Conservation (phyloP, 1,140 invertebrate genomes). For the Scaptodrosophila lebanonensis region DNA sequence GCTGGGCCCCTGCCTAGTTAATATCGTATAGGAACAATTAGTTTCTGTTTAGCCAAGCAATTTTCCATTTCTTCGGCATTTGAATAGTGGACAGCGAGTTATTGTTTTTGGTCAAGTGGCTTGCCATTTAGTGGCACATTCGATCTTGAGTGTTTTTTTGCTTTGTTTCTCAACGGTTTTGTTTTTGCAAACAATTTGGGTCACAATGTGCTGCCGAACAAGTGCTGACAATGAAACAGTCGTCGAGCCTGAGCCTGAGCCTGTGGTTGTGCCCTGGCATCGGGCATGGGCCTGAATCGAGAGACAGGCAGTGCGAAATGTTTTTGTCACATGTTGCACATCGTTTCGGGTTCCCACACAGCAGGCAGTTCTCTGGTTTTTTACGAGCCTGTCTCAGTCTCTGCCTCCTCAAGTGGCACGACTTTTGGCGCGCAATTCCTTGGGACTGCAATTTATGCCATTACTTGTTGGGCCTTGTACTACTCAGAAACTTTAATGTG, state of each 20-base stretch:
- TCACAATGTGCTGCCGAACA: conserved; percentile 59
- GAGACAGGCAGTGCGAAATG: conserved; percentile 46
- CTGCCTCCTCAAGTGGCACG: conserved; percentile 51
- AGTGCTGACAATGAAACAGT: conserved; percentile 64
- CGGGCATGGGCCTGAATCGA: not conserved
- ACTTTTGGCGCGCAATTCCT: conserved; percentile 1
- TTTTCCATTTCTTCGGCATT: conserved; percentile 70
- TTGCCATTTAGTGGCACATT: conserved; percentile 45
- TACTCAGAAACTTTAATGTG: conserved; percentile 34
- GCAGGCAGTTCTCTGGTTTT: conserved; percentile 51
- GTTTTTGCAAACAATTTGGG: conserved; percentile 62
- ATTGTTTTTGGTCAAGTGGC: conserved; percentile 47
- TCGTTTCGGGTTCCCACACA: conserved; percentile 66
- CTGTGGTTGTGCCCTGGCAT: conserved; percentile 3
- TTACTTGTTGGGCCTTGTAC: conserved; percentile 23
- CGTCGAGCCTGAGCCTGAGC: conserved; percentile 19
- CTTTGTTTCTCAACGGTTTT: conserved; percentile 16
- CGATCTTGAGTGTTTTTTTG: conserved; percentile 23
- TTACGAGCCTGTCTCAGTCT: conserved; percentile 27
- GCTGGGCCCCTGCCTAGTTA: not conserved
- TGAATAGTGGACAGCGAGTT: conserved; percentile 57
- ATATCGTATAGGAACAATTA: conserved; percentile 48
- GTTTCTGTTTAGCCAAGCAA: conserved; percentile 63
- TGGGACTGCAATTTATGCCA: conserved; percentile 14
- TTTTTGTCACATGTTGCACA: conserved; percentile 59